A percentile compares a stretch with the other conserved stretches of the same genome.
phyloP scores from a whole-genome alignment of 2,888 invertebrate species.

The Hypomecis punctinalis region DNA sequence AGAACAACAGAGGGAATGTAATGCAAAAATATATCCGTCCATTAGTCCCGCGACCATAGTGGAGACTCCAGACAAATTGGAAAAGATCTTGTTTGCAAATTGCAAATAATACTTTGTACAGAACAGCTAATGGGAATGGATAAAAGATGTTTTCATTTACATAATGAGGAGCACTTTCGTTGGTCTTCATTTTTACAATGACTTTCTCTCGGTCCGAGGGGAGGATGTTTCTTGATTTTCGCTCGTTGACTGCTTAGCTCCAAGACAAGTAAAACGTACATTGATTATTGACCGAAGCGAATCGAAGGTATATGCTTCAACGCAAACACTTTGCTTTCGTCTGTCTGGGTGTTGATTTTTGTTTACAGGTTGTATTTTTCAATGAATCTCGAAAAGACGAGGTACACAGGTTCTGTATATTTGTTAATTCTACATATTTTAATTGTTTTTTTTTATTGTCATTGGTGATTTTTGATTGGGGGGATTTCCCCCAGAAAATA shows the following conservation, averaged over 20 bases:
- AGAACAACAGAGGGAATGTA: slow-evolving; percentile 54
- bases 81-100: slow-evolving; percentile 71
- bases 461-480: too few species aligned
- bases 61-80: slow-evolving; percentile 65
- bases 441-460: too few species aligned
- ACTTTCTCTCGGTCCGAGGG: slow-evolving; percentile 50
- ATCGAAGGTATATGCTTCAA: too few species aligned
- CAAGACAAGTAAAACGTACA: background rate
- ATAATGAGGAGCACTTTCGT: slow-evolving; percentile 69
- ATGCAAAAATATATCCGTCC: slow-evolving; percentile 65
- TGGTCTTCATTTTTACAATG: slow-evolving; percentile 67
- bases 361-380: too few species aligned
- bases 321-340: too few species aligned
- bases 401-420: too few species aligned
- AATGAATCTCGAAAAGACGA: too few species aligned
- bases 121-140: slow-evolving; percentile 67
- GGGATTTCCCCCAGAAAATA: too few species aligned
- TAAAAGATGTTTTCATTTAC: slow-evolving; percentile 76
- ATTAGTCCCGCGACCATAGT: slow-evolving; percentile 55
- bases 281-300: too few species aligned
- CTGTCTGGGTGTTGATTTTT: too few species aligned
- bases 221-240: slow-evolving; percentile 52
- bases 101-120: slow-evolving; percentile 71
- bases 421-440: too few species aligned
- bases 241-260: background rate